Conservation (phyloP, 2,888 invertebrate species). For the Athalia rosae region DNA sequence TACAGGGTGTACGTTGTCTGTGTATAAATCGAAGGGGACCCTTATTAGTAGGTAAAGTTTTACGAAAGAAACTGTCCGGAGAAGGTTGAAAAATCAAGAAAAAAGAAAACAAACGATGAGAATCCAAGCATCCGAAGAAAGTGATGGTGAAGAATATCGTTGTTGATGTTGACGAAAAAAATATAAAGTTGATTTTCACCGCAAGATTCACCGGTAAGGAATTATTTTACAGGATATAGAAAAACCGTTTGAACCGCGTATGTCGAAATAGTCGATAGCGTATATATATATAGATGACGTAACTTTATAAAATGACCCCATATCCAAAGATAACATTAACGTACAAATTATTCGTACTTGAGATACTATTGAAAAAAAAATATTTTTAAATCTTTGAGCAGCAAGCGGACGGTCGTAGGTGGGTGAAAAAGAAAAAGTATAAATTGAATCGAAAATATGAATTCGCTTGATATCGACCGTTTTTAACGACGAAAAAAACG, state of each 20-base stretch:
- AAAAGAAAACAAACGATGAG: too few species aligned
- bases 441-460: not conserved
- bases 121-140: too few species aligned
- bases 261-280: not conserved
- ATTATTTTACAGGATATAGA: too few species aligned
- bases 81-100: too few species aligned
- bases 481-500: not conserved
- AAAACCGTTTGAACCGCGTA: not conserved
- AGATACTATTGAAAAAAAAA: not conserved
- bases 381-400: too few species aligned
- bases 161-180: too few species aligned
- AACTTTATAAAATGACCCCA: not conserved
- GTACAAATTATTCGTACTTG: constrained; percentile 4
- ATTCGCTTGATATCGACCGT: not conserved
- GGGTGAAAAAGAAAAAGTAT: not conserved
- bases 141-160: too few species aligned
- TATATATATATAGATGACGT: constrained; percentile 6
- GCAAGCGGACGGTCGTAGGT: not conserved
- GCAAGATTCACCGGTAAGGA: too few species aligned
- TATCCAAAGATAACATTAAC: not conserved
- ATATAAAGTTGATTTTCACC: too few species aligned
- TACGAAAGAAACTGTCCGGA: too few species aligned
- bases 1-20: not conserved
- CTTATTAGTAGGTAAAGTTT: too few species aligned
- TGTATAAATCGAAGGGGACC: not conserved